A percentile compares a stretch with the other conserved stretches of the same genome.
Evolutionary conservation across 2,888 invertebrate species (phyloP).

Genomic region (Monochamus alternatus): DNA sequence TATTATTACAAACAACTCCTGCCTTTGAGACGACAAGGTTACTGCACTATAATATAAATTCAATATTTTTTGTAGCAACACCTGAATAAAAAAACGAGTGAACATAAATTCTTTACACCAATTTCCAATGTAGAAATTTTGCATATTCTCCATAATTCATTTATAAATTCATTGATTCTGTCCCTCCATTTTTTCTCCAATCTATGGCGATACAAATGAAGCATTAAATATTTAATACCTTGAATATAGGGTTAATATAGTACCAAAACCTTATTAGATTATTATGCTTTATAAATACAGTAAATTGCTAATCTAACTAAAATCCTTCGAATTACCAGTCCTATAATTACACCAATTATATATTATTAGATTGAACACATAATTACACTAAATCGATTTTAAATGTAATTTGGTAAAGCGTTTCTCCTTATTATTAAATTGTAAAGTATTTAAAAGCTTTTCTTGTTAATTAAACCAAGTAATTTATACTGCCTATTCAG

Average conservation of each 20-base stretch:
- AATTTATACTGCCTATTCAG: slow-evolving; percentile 44
- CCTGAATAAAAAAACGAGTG: no score
- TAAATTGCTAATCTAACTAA: not conserved
- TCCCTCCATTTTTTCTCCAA: no score
- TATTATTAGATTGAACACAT: slow-evolving; percentile 1
- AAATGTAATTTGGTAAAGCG: slow-evolving; percentile 22
- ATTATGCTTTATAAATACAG: no score
- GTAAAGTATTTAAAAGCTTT: slow-evolving; percentile 35
- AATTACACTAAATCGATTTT: slow-evolving; percentile 16
- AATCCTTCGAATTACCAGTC: not conserved
- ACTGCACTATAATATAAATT: not conserved
- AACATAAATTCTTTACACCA: no score
- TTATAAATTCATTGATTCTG: no score
- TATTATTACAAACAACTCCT: not conserved
- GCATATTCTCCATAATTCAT: no score
- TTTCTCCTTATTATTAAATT: slow-evolving; percentile 18
- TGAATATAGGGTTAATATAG: no score
- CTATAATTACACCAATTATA: not conserved
- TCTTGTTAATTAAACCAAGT: slow-evolving; percentile 40
- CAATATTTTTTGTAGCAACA: not conserved
- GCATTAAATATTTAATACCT: no score
- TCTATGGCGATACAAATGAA: no score
- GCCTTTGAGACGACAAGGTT: not conserved
- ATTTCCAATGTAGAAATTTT: no score
- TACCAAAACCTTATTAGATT: no score